A percentile compares a stretch with the other conserved stretches of the same genome.
Conservation (phyloP, 1,140 invertebrate genomes). For the Drosophila simulans region DNA sequence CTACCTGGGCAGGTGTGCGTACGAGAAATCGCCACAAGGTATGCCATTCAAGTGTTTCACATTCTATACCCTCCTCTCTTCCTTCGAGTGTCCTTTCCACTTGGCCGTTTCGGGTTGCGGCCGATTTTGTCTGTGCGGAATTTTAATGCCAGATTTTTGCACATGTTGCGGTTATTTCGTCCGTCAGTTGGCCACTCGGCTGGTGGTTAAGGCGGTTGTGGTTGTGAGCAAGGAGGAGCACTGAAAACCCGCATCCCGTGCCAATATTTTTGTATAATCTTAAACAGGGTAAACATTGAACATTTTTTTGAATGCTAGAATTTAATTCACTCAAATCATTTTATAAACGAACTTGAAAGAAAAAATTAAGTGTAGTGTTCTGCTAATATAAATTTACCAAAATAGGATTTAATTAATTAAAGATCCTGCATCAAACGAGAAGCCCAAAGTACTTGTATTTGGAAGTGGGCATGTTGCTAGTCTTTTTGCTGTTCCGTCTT, state of each 20-base stretch:
- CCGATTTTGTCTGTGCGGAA: conserved; percentile 40
- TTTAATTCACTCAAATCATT: too few species aligned
- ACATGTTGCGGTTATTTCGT: conserved; percentile 31
- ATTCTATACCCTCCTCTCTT: not conserved
- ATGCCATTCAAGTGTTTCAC: conserved; percentile 71
- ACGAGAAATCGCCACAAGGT: conserved; percentile 89
- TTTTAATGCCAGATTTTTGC: conserved; percentile 51
- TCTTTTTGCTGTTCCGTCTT: not conserved
- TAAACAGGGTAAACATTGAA: too few species aligned
- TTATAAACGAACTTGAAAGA: too few species aligned
- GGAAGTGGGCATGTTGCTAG: too few species aligned
- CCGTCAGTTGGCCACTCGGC: conserved; percentile 17
- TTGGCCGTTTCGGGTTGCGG: conserved; percentile 24
- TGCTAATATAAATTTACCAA: not conserved
- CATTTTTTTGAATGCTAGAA: too few species aligned
- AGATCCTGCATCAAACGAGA: too few species aligned
- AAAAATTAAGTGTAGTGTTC: too few species aligned
- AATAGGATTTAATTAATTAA: not conserved
- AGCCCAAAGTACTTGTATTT: too few species aligned
- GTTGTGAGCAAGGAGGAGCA: not conserved
- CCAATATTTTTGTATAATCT: too few species aligned
- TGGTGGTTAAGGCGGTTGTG: not conserved
- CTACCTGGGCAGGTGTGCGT: conserved; percentile 88
- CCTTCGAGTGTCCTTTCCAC: not conserved
- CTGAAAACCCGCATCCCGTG: too few species aligned